Percentiles rank a stretch among this genome's conserved stretches.
Evolutionary conservation across 2,888 invertebrate species (phyloP).

Genomic region (Poecilobothrus nobilitatus): DNA sequence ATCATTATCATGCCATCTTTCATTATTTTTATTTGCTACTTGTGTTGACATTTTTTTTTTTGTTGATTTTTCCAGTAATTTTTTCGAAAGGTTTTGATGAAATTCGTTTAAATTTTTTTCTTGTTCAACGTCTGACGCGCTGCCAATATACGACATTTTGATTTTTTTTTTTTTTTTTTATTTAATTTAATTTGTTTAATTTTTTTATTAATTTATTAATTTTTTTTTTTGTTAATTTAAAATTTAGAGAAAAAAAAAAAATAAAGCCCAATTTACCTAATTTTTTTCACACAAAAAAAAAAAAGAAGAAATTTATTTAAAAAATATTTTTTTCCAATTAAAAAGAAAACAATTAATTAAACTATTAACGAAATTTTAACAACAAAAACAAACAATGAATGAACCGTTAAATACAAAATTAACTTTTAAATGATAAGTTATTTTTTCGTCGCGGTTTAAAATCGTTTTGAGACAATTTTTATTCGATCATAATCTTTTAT

Average conservation of each 20-base stretch:
- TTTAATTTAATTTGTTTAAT: not conserved
- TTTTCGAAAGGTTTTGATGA: conserved; percentile 23
- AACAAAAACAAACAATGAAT: no score
- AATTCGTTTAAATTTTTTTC: conserved; percentile 34
- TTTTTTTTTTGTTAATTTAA: no score
- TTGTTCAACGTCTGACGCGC: conserved; percentile 41
- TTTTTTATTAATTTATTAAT: not conserved
- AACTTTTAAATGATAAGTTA: not conserved
- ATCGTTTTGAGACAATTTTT: not conserved
- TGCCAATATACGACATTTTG: conserved; percentile 40
- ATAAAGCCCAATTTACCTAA: not conserved
- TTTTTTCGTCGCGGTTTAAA: not conserved
- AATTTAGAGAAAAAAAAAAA: not conserved
- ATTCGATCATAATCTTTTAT: not conserved
- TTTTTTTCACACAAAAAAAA: not conserved
- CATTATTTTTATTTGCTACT: conserved; percentile 31
- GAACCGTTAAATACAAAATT: no score
- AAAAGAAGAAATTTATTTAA: no score
- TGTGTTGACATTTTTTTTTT: conserved; percentile 37
- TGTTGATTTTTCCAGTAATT: conserved; percentile 22
- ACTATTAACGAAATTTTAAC: no score
- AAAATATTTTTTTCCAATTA: no score
- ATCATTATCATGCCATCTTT: conserved; percentile 64
- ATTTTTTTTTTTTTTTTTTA: not conserved
- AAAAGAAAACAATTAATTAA: no score